Evolutionary conservation across 2,888 invertebrate genomes (phyloP).

Genomic region (Horisme vitalbata): DNA sequence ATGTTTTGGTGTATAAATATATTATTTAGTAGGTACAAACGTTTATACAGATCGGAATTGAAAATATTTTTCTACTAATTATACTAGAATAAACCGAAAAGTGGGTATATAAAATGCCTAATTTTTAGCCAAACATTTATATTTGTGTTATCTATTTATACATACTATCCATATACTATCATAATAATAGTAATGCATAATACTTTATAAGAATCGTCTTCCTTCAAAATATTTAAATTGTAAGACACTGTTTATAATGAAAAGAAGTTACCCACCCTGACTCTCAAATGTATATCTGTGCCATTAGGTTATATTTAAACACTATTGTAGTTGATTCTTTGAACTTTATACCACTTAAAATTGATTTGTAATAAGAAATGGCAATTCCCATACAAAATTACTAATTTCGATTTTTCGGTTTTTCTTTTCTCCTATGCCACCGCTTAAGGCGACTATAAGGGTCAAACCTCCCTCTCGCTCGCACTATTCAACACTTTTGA

Average conservation of each 20-base stretch:
- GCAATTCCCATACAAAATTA: too few species aligned
- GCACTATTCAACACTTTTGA: too few species aligned
- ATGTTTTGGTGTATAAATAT: conserved; percentile 8
- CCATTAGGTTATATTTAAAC: conserved; percentile 57
- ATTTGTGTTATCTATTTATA: neutral
- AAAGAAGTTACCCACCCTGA: conserved; percentile 56
- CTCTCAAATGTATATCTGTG: conserved; percentile 51
- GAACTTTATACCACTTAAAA: too few species aligned
- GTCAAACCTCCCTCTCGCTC: too few species aligned
- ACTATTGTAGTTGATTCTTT: too few species aligned
- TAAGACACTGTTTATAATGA: conserved; percentile 8
- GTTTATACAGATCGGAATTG: conserved; percentile 1
- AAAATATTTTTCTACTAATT: neutral
- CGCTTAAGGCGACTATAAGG: too few species aligned
- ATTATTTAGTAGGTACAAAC: neutral
- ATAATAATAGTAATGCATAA: conserved; percentile 23
- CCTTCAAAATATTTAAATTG: conserved; percentile 43
- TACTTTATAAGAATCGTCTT: conserved; percentile 53
- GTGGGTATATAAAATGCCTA: conserved; percentile 9
- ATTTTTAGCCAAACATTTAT: neutral
- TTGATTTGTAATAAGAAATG: too few species aligned
- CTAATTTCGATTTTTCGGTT: too few species aligned
- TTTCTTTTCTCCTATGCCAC: too few species aligned
- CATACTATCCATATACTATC: neutral
- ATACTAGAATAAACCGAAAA: neutral